Conservation (phyloP, 2,113 vertebrate species). For the Plotosus lineatus region DNA sequence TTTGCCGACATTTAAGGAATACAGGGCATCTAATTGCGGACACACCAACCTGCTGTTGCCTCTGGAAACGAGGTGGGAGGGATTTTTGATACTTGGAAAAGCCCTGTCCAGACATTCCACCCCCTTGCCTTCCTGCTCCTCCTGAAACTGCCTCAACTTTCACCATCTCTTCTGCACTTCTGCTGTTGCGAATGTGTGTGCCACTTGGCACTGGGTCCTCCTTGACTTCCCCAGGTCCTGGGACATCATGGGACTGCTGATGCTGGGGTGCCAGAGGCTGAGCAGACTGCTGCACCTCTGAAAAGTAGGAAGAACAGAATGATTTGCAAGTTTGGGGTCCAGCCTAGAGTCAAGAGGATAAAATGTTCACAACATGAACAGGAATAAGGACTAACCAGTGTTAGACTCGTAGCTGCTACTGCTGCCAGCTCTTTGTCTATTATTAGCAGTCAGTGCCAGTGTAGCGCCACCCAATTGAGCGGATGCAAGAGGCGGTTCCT, state of each 20-base stretch:
- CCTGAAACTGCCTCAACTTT: conserved; percentile 74
- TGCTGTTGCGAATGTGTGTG: conserved; percentile 64
- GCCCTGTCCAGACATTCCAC: conserved; percentile 69
- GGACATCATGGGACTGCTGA: conserved; percentile 60
- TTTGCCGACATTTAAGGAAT: background rate
- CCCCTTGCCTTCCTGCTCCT: conserved; percentile 66
- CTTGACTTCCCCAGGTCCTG: conserved; percentile 71
- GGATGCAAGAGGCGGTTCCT: conserved; percentile 65
- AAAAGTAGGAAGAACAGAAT: background rate
- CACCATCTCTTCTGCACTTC: conserved; percentile 62
- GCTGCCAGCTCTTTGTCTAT: conserved; percentile 72
- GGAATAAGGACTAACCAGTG: conserved; percentile 67
- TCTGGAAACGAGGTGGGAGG: conserved; percentile 88
- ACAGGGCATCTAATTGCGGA: background rate
- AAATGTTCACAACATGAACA: background rate
- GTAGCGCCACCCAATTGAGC: conserved; percentile 52
- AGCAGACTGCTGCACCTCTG: conserved; percentile 71
- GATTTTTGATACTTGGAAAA: conserved; percentile 94
- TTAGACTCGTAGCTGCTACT: conserved; percentile 81
- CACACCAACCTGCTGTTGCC: conserved; percentile 85
- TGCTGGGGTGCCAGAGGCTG: conserved; percentile 67
- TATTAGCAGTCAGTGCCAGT: conserved; percentile 58
- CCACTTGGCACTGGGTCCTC: conserved; percentile 66
- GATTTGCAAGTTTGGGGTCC: background rate
- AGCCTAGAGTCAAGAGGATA: background rate